Evolutionary conservation across 2,113 vertebrate species (phyloP).

Genomic region (Bufo bufo): DNA sequence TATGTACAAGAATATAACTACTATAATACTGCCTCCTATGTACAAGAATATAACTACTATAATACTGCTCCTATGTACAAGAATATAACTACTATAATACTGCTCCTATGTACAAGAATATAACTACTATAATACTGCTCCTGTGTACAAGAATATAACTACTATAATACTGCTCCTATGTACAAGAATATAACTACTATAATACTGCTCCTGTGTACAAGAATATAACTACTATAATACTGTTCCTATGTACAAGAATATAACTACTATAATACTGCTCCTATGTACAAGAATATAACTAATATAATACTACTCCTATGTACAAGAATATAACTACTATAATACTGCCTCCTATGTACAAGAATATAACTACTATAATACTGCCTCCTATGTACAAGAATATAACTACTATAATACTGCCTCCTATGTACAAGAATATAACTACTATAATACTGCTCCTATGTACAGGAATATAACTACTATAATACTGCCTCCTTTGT

Average conservation of each 20-base stretch:
- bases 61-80: neutral
- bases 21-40: neutral
- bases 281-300: neutral
- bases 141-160: neutral
- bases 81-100: too few relatives aligned
- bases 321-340: too few relatives aligned
- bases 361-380: too few relatives aligned
- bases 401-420: too few relatives aligned
- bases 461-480: too few relatives aligned
- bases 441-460: too few relatives aligned
- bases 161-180: neutral
- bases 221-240: neutral
- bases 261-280: neutral
- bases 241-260: neutral
- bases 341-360: too few relatives aligned
- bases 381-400: too few relatives aligned
- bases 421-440: too few relatives aligned
- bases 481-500: too few relatives aligned
- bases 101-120: neutral
- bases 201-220: neutral
- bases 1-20: conserved; percentile 8
- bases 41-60: conserved; percentile 16
- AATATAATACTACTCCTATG: too few relatives aligned
- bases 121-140: conserved; percentile 6
- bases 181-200: conserved; percentile 8